Percentiles rank a stretch among this genome's conserved stretches.
Evolutionary conservation across 2,888 invertebrate species (phyloP).

Genomic region (Thecophora atra): DNA sequence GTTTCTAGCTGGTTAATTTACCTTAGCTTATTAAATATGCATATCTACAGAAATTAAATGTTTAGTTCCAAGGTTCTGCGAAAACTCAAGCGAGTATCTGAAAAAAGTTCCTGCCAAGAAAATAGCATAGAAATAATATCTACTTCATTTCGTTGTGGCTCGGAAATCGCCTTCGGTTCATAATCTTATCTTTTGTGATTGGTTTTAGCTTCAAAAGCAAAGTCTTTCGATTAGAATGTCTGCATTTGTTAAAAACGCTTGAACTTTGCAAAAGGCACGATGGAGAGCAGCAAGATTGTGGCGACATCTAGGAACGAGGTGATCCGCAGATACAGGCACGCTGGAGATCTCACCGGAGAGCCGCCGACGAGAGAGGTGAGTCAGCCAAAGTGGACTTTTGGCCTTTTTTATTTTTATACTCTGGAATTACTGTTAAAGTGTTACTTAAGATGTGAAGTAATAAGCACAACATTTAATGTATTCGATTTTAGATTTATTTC

Average conservation of each 20-base stretch:
- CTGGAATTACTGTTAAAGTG: not conserved
- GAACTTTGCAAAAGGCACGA: slow-evolving; percentile 37
- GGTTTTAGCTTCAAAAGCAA: not conserved
- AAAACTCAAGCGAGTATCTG: too few species aligned
- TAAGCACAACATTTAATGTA: not conserved
- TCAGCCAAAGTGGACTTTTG: not conserved
- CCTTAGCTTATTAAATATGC: too few species aligned
- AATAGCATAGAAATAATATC: too few species aligned
- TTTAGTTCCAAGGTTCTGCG: too few species aligned
- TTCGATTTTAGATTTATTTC: not conserved
- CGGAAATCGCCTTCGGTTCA: too few species aligned
- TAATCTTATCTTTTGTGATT: not conserved
- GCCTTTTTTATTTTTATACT: too few species aligned
- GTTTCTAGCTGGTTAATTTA: too few species aligned
- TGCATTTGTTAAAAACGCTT: not conserved
- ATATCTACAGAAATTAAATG: too few species aligned
- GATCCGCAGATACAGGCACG: slow-evolving; percentile 56
- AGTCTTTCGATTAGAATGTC: not conserved
- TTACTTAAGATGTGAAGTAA: not conserved
- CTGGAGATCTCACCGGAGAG: slow-evolving; percentile 61
- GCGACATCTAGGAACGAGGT: slow-evolving; percentile 41
- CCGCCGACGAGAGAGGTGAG: slow-evolving; percentile 56
- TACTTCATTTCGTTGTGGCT: too few species aligned
- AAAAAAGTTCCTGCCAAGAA: too few species aligned
- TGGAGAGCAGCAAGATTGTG: slow-evolving; percentile 39